Percentiles rank a stretch among this genome's conserved stretches.
phyloP scores from a whole-genome alignment of 2,113 vertebrate species.

The Aix galericulata region DNA sequence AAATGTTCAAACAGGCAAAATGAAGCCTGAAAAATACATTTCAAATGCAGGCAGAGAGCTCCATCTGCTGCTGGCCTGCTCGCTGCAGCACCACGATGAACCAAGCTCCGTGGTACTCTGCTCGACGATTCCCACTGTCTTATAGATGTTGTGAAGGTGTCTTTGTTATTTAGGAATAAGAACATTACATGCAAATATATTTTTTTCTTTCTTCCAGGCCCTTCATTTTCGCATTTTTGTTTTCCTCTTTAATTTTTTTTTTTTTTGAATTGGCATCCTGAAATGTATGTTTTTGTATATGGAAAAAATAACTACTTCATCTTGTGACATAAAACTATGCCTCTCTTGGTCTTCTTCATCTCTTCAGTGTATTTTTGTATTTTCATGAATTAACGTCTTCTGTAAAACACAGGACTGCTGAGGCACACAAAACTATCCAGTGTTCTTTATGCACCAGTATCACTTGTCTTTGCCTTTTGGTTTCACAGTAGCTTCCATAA shows the following conservation, averaged over 20 bases:
- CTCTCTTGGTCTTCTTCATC: background rate
- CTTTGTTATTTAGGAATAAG: background rate
- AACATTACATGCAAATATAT: background rate
- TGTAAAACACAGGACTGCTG: background rate
- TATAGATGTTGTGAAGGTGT: background rate
- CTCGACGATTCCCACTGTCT: accelerated
- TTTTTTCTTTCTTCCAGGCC: background rate
- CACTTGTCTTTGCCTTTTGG: background rate
- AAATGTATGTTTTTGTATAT: background rate
- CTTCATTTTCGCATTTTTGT: background rate
- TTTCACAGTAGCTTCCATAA: background rate
- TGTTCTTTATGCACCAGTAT: background rate
- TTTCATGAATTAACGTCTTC: background rate
- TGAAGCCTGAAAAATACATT: accelerated
- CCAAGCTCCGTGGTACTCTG: background rate
- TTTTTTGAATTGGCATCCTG: background rate
- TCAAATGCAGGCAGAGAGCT: constrained; percentile 48
- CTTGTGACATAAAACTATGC: background rate
- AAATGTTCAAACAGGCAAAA: accelerated
- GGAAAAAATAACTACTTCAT: background rate
- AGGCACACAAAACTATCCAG: background rate
- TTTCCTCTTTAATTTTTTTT: accelerated
- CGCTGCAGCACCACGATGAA: background rate
- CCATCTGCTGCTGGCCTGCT: constrained; percentile 64
- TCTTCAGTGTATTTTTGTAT: background rate